phyloP scores from a whole-genome alignment of 2,113 vertebrate genomes.

The Ondatra zibethicus region DNA sequence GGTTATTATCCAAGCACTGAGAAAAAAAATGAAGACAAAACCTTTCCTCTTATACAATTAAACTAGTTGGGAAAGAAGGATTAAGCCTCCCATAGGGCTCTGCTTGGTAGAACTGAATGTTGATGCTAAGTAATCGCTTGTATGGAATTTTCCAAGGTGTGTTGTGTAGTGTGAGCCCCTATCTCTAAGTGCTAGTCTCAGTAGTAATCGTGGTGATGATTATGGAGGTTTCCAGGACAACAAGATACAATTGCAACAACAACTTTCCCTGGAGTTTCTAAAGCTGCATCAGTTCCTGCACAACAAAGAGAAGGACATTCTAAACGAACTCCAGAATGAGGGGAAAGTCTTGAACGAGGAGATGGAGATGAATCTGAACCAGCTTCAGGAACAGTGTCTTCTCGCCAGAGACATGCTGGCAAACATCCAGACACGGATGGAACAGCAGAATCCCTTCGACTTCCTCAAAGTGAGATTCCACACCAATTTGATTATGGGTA shows the following conservation, averaged over 20 bases:
- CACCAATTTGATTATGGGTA: neutral
- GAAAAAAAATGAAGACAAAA: constrained; percentile 1
- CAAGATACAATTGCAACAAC: constrained; percentile 73
- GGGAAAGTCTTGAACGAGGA: constrained; percentile 67
- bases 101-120: neutral
- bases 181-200: constrained; percentile 35
- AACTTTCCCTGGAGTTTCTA: constrained; percentile 76
- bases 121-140: neutral
- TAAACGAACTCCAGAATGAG: constrained; percentile 72
- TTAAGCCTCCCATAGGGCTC: neutral
- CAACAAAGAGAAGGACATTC: constrained; percentile 74
- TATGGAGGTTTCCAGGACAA: constrained; percentile 79
- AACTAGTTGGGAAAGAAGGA: constrained; percentile 28
- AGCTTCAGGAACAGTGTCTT: constrained; percentile 67
- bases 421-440: constrained; percentile 61
- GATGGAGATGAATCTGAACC: constrained; percentile 69
- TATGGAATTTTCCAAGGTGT: neutral
- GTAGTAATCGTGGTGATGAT: constrained; percentile 66
- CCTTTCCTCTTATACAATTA: neutral
- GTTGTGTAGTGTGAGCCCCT: neutral
- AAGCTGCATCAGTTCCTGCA: constrained; percentile 80
- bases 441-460: constrained; percentile 68
- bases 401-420: constrained; percentile 63
- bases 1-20: neutral
- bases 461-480: constrained; percentile 81